Percentiles rank a stretch among this genome's conserved stretches.
phyloP scores from a whole-genome alignment of 2,113 vertebrate species.

The Poicephalus meyeri region DNA sequence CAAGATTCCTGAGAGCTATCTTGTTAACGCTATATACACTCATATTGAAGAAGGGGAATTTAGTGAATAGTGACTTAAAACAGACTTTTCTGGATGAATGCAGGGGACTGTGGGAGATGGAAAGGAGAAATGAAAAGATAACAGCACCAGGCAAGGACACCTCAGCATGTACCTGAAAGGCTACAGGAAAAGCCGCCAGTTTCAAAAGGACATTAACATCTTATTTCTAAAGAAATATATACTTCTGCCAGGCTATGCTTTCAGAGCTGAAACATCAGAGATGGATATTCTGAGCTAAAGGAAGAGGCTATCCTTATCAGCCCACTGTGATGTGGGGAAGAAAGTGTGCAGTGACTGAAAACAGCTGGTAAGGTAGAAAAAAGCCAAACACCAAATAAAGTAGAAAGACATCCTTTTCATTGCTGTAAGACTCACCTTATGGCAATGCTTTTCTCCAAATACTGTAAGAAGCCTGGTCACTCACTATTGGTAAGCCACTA shows the following conservation, averaged over 20 bases:
- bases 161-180: not conserved
- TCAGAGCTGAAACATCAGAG: not conserved
- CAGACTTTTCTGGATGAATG: not conserved
- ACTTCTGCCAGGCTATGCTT: not conserved
- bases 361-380: not conserved
- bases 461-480: not conserved
- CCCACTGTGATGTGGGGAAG: not conserved
- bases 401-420: not conserved
- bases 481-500: not conserved
- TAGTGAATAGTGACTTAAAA: not conserved
- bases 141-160: not conserved
- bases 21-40: not conserved
- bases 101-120: not conserved
- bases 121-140: not conserved
- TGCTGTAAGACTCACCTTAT: not conserved
- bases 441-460: not conserved
- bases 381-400: not conserved
- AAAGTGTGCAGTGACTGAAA: not conserved
- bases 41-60: not conserved
- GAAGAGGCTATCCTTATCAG: not conserved
- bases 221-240: not conserved
- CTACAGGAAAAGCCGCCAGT: not conserved
- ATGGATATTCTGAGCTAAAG: not conserved
- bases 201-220: slow-evolving; percentile 6
- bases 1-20: not conserved